Conservation (phyloP, 2,113 vertebrate species). For the Scatophagus argus region DNA sequence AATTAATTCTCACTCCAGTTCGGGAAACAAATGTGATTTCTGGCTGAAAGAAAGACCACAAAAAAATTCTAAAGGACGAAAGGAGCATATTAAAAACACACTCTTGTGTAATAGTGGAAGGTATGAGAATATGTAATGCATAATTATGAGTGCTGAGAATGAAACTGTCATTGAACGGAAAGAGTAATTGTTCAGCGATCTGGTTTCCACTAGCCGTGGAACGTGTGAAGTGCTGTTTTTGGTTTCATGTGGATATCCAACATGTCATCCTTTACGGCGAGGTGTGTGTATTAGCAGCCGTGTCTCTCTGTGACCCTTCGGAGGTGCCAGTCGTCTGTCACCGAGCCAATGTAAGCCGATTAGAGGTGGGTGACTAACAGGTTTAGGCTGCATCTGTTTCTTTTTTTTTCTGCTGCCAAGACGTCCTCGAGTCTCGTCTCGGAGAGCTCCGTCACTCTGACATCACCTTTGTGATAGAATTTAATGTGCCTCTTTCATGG, state of each 20-base stretch:
- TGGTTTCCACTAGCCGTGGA: slow-evolving; percentile 14
- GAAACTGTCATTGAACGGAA: slow-evolving; percentile 4
- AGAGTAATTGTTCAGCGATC: slow-evolving; percentile 18
- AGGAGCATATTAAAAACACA: background rate
- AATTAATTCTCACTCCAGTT: slow-evolving; percentile 10
- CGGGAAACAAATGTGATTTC: slow-evolving; percentile 39
- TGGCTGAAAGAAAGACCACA: background rate
- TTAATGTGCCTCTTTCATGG: slow-evolving; percentile 59
- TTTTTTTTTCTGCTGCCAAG: slow-evolving; percentile 74
- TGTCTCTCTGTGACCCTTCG: slow-evolving; percentile 74
- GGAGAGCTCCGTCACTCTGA: slow-evolving; percentile 65
- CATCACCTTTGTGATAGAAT: slow-evolving; percentile 70
- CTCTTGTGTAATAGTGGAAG: background rate
- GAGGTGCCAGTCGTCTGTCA: slow-evolving; percentile 80
- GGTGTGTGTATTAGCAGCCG: slow-evolving; percentile 58
- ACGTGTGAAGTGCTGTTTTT: slow-evolving; percentile 59
- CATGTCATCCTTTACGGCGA: slow-evolving; percentile 66
- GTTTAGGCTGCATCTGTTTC: slow-evolving; percentile 84
- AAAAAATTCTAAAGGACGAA: background rate
- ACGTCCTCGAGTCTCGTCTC: slow-evolving; percentile 56
- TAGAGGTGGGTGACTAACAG: slow-evolving; percentile 84
- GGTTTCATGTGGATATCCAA: slow-evolving; percentile 76
- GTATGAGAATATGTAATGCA: background rate
- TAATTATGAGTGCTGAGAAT: slow-evolving; percentile 4
- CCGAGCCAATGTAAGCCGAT: slow-evolving; percentile 86